phyloP scores from a whole-genome alignment of 2,113 vertebrate genomes.

The Pollimyrus isidori region DNA sequence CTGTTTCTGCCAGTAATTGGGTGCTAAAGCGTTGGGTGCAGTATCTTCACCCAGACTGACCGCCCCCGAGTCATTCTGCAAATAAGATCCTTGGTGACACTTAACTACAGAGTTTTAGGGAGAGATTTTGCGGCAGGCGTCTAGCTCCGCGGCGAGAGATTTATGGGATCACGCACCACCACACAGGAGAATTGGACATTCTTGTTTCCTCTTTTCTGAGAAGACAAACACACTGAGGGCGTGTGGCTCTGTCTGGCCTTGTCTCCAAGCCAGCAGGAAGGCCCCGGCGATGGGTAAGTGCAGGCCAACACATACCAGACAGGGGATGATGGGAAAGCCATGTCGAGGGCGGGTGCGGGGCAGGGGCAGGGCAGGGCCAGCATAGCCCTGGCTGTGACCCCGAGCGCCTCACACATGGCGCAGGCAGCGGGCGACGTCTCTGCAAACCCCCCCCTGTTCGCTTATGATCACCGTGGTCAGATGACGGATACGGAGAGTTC shows the following conservation, averaged over 20 bases:
- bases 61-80: neutral
- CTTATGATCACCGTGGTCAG: conserved; percentile 34
- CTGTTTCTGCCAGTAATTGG: neutral
- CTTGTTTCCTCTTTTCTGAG: conserved; percentile 32
- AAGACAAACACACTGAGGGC: conserved; percentile 25
- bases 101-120: neutral
- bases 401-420: conserved; percentile 38
- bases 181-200: conserved; percentile 52
- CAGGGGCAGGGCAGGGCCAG: conserved; percentile 2
- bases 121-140: neutral
- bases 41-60: neutral
- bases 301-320: conserved; percentile 36
- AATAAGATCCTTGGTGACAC: neutral
- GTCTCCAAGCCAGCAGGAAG: neutral
- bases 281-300: conserved; percentile 17
- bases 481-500: conserved; percentile 43
- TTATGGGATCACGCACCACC: conserved; percentile 45
- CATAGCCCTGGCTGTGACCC: conserved; percentile 42
- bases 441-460: conserved; percentile 25
- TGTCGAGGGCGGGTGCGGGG: conserved; percentile 14
- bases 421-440: conserved; percentile 24
- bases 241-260: conserved; percentile 17
- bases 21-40: neutral
- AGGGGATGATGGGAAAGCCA: conserved; percentile 51
- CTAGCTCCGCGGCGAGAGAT: neutral